Base-by-base conservation (phyloP, 2,797 vertebrate species). In the Synanceia verrucosa region DNA sequence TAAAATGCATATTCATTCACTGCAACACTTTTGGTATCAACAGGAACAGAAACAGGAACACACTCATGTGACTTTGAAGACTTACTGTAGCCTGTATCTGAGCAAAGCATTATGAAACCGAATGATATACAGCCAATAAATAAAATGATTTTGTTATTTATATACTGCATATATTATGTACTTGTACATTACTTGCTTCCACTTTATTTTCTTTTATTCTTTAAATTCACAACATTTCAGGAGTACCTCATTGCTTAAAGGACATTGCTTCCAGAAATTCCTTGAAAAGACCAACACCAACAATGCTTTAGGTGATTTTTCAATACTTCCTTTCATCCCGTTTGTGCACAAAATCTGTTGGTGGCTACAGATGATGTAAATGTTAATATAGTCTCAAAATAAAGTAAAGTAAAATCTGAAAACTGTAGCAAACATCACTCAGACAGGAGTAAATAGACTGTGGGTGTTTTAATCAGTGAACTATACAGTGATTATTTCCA, bases 21-120 rank as follows among this genome's bases (percentile, higher is more conserved):
- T 41, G 39, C n/a, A 41, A 41, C 39, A 63, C 9, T 48, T 11
- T 41, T 31, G 31, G 26, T 69, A 10, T 44, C 18, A 65, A 59
- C 39, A 70, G 62, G 50, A 68, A 65, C 16, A 65, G 63, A 79
- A 79, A 74, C 37, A 71, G 34, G 79, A 79, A 74, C 62, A 10
- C 41, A 21, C 39, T 41, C 39, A 34, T 60, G 64, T 78, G 73
- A 75, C 44, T 36, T 28, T 39, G 28, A 39, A 24, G 43, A 41
- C 12, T 41, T 41, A 41, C 39, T 41, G 3, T 16, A n/a, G 39
- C 7, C 39, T 8, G 2, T 4, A 0, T 41, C 13, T 1, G 39
- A 41, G 39, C 18, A 4, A 41, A 67, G 50, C 13, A 52, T 16
- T 14, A 39, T 9, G 1, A 29, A 56, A 43, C 26, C 33, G 13